phyloP scores from a whole-genome alignment of 1,140 invertebrate genomes.

The Triops longicaudatus region DNA sequence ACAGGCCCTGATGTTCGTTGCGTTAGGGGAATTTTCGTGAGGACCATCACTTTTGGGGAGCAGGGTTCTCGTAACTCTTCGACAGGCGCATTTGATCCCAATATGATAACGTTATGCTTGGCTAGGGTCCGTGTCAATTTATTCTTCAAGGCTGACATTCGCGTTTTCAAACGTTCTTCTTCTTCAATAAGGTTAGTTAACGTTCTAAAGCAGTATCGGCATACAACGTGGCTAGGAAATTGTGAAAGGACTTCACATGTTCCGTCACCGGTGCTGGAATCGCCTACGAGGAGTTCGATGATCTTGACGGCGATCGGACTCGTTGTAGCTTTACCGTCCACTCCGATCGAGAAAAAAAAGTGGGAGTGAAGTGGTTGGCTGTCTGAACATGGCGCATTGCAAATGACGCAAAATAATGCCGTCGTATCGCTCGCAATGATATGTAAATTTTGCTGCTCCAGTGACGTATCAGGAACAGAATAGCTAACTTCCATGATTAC shows the following conservation, averaged over 20 bases:
- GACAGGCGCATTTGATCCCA: not conserved
- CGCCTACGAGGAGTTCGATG: not conserved
- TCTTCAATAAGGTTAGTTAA: conserved; percentile 4
- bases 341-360: not conserved
- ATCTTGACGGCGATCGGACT: not conserved
- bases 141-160: not conserved
- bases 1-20: not conserved
- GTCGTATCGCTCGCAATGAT: not conserved
- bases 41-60: not conserved
- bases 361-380: not conserved
- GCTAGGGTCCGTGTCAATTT: not conserved
- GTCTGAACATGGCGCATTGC: not conserved
- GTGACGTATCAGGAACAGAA: not conserved
- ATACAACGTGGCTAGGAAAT: not conserved
- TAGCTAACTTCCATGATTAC: not conserved
- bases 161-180: not conserved
- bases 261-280: not conserved
- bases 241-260: not conserved
- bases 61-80: not conserved
- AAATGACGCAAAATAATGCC: not conserved
- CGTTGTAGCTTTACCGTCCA: not conserved
- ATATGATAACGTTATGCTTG: not conserved
- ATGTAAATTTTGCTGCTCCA: not conserved
- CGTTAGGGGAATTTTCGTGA: not conserved
- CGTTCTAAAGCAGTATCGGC: not conserved